phyloP scores from a whole-genome alignment of 2,797 vertebrate genomes.

The Pantherophis alleghaniensis region DNA sequence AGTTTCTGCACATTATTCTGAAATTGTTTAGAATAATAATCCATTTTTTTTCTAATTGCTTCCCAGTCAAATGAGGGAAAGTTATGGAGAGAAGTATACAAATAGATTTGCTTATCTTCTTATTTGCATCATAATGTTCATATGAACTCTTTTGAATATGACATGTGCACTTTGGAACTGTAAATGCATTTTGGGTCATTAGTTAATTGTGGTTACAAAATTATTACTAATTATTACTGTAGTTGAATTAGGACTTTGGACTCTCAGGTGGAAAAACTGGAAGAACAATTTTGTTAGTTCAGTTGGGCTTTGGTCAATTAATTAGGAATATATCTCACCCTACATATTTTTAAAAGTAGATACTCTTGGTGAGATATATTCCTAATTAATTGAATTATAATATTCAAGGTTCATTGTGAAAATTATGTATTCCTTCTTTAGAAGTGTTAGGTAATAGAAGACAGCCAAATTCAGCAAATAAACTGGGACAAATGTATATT shows the following conservation, averaged over 20 bases:
- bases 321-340: too few relatives aligned
- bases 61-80: not conserved
- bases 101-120: not conserved
- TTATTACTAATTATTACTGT: not conserved
- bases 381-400: not conserved
- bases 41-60: not conserved
- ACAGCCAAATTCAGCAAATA: not conserved
- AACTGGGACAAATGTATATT: not conserved
- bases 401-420: slow-evolving; percentile 11
- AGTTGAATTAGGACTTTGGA: not conserved
- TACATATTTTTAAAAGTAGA: too few relatives aligned
- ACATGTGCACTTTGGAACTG: not conserved
- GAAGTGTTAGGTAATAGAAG: not conserved
- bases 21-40: not conserved
- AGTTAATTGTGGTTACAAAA: not conserved
- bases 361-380: not conserved
- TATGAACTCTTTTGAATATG: not conserved
- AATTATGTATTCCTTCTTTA: not conserved
- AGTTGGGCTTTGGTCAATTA: not conserved
- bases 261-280: not conserved
- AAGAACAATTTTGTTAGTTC: not conserved
- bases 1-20: not conserved
- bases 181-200: not conserved
- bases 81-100: not conserved
- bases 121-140: not conserved